phyloP scores from a whole-genome alignment of 2,888 invertebrate species.

The Thymelicus acteon region DNA sequence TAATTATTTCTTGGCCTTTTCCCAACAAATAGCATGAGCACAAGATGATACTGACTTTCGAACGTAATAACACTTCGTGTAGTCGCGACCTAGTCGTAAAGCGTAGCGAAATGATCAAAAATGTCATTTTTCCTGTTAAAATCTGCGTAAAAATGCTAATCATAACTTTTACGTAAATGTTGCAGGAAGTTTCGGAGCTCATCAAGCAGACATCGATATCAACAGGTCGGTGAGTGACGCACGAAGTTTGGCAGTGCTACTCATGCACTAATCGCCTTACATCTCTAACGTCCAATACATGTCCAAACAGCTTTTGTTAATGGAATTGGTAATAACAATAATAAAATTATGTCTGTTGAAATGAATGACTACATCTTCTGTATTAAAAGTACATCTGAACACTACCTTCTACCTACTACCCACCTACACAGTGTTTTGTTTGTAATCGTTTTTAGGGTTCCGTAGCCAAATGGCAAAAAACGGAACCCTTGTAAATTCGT shows the following conservation, averaged over 20 bases:
- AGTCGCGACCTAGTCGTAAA: not conserved
- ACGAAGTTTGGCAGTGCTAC: slow-evolving; percentile 38
- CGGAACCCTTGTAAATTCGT: too few relatives aligned
- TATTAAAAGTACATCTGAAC: too few relatives aligned
- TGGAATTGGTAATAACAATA: not conserved
- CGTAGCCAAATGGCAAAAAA: too few relatives aligned
- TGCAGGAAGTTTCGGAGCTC: slow-evolving; percentile 64
- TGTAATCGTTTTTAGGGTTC: too few relatives aligned
- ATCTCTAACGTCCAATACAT: slow-evolving; percentile 17
- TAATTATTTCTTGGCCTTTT: not conserved
- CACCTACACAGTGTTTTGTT: too few relatives aligned
- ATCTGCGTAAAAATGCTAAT: not conserved
- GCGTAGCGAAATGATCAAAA: not conserved
- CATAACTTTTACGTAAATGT: slow-evolving; percentile 44
- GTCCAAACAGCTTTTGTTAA: not conserved
- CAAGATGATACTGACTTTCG: not conserved
- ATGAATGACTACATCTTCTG: too few relatives aligned
- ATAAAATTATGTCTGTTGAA: not conserved
- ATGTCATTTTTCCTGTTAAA: not conserved
- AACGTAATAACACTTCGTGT: not conserved
- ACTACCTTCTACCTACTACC: too few relatives aligned
- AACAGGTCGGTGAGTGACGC: slow-evolving; percentile 67
- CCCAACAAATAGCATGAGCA: not conserved
- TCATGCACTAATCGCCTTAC: slow-evolving; percentile 16
- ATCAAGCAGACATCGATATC: slow-evolving; percentile 64